Evolutionary conservation across 2,113 vertebrate species (phyloP).

Genomic region (Syngnathus typhle): DNA sequence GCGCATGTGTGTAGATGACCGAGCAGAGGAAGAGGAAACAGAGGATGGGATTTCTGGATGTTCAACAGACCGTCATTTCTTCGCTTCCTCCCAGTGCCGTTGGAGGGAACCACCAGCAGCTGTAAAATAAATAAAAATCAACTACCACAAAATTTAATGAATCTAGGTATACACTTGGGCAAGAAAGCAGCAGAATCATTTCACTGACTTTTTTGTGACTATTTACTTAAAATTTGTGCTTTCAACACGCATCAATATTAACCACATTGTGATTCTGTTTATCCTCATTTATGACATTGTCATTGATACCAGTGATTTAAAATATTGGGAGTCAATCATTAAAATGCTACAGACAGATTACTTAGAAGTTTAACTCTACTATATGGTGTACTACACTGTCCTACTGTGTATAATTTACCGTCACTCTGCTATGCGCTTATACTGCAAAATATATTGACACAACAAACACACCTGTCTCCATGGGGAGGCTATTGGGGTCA

Average conservation of each 20-base stretch:
- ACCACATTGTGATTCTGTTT: not conserved
- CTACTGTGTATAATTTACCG: no score
- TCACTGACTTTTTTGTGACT: not conserved
- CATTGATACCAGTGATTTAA: not conserved
- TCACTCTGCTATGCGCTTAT: no score
- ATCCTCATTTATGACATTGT: not conserved
- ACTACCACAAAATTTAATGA: not conserved
- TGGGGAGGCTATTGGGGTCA: no score
- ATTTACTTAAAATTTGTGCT: not conserved
- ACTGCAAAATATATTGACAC: no score
- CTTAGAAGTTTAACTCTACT: not conserved
- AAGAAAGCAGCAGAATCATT: not conserved
- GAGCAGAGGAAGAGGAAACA: conserved; percentile 95
- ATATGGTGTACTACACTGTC: no score
- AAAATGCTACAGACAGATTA: not conserved
- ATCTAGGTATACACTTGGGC: not conserved
- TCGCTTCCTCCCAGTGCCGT: conserved; percentile 57
- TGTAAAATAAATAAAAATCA: conserved; percentile 48
- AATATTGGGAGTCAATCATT: not conserved
- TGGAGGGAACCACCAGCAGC: conserved; percentile 67
- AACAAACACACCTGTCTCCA: no score
- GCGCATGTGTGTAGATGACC: conserved; percentile 78
- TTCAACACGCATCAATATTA: not conserved
- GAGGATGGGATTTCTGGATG: conserved; percentile 91
- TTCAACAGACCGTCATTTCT: conserved; percentile 70